Percentiles rank a stretch among this genome's conserved stretches.
phyloP scores from a whole-genome alignment of 2,113 vertebrate genomes.

The Cyphomyrus plagiostoma region DNA sequence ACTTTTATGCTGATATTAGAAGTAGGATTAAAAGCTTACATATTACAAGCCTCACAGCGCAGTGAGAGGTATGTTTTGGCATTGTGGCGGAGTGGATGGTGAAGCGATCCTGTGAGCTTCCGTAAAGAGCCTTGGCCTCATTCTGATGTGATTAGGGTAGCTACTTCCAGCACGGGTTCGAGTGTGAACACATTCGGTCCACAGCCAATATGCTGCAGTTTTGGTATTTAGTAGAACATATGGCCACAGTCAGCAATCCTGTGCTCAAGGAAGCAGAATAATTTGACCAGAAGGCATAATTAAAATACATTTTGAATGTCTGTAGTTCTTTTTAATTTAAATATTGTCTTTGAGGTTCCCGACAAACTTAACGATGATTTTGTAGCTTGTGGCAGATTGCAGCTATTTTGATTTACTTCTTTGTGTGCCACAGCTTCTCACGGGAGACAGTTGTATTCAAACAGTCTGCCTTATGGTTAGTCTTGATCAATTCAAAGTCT shows the following conservation, averaged over 20 bases:
- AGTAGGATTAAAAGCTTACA: neutral
- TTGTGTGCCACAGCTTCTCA: neutral
- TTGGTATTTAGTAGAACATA: neutral
- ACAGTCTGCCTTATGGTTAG: neutral
- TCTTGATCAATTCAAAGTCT: neutral
- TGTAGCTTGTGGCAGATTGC: neutral
- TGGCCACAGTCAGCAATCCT: neutral
- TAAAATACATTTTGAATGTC: neutral
- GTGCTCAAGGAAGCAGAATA: neutral
- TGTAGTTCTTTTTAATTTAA: conserved; percentile 8
- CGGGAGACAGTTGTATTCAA: neutral
- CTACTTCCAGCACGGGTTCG: neutral
- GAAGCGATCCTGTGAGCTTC: neutral
- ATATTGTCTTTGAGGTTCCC: neutral
- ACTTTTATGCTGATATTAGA: neutral
- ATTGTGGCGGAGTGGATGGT: neutral
- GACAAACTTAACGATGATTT: neutral
- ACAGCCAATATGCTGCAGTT: neutral
- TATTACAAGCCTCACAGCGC: neutral
- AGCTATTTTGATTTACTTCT: neutral
- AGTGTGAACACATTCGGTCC: neutral
- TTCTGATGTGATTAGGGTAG: neutral
- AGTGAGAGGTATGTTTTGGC: neutral
- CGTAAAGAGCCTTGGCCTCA: neutral
- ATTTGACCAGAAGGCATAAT: conserved; percentile 1